A percentile compares a stretch with the other conserved stretches of the same genome.
These are phyloP conservation scores for Torymus aiolomorphi DNA, from an alignment of 2,888 invertebrate genomes.

Conservation along the genomic window DNA sequence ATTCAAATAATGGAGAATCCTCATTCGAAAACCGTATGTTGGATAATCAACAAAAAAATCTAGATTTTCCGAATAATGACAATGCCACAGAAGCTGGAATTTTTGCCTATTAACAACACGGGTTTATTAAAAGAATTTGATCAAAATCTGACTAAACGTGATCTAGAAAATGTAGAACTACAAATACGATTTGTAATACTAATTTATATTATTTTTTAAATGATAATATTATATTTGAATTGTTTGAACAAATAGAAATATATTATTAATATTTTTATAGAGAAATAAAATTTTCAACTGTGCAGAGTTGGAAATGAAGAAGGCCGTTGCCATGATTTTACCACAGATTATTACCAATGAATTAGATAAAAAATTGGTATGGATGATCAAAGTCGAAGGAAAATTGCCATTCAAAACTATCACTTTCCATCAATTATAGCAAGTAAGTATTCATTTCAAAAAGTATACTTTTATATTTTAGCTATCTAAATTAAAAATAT, in stretches of 20 bases:
- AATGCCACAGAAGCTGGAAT: background rate
- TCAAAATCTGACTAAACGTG: background rate
- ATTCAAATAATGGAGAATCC: too few relatives aligned
- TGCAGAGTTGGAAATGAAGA: background rate
- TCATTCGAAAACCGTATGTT: too few relatives aligned
- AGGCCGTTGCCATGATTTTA: background rate
- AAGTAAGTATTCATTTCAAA: background rate
- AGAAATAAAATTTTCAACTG: background rate
- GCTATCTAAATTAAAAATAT: background rate
- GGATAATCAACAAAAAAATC: too few relatives aligned
- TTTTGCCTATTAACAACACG: background rate
- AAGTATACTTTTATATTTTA: background rate
- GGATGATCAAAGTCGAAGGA: constrained; percentile 5
- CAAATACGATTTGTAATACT: constrained; percentile 2
- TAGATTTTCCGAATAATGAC: too few relatives aligned
- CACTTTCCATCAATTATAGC: background rate
- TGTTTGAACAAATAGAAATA: background rate
- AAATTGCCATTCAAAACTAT: background rate
- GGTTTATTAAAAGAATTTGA: background rate
- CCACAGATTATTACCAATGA: background rate
- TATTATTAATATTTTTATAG: background rate
- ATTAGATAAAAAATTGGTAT: background rate
- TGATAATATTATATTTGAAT: background rate
- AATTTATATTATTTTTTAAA: background rate
- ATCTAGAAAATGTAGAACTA: background rate